phyloP scores from a whole-genome alignment of 1,140 invertebrate genomes.

The Drosophila lini region DNA sequence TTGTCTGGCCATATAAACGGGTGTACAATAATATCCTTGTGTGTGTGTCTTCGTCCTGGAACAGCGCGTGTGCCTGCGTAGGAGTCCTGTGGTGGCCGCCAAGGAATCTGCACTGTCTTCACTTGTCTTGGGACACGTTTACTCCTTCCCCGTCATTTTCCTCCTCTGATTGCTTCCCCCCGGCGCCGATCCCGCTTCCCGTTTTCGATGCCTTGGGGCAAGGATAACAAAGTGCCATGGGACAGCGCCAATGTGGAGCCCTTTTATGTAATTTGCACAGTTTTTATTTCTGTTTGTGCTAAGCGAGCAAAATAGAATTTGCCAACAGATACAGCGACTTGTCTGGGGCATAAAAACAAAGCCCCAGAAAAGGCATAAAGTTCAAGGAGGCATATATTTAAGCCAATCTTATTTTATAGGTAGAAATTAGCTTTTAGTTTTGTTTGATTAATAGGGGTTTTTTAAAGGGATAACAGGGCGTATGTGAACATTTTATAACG shows the following conservation, averaged over 20 bases:
- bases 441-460: slow-evolving; percentile 7
- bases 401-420: slow-evolving; percentile 17
- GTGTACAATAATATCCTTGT: slow-evolving; percentile 33
- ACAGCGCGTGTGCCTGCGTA: slow-evolving; percentile 66
- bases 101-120: slow-evolving; percentile 71
- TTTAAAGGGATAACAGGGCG: not conserved
- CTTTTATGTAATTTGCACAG: slow-evolving; percentile 78
- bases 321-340: slow-evolving; percentile 30
- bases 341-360: slow-evolving; percentile 48
- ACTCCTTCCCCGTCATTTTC: slow-evolving; percentile 48
- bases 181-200: not conserved
- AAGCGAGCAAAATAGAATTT: slow-evolving; percentile 37
- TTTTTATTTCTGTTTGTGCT: slow-evolving; percentile 67
- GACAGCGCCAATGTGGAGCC: slow-evolving; percentile 77
- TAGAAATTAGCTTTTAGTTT: not conserved
- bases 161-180: slow-evolving; percentile 44
- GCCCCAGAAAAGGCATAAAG: slow-evolving; percentile 43
- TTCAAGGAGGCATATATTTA: slow-evolving; percentile 14
- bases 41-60: slow-evolving; percentile 27
- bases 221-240: slow-evolving; percentile 73
- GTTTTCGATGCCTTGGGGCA: slow-evolving; percentile 8
- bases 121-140: slow-evolving; percentile 58
- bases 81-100: slow-evolving; percentile 52
- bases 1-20: slow-evolving; percentile 78
- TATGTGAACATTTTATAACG: too few species aligned